Conservation (phyloP, 2,797 vertebrate genomes). For the Anas acuta region DNA sequence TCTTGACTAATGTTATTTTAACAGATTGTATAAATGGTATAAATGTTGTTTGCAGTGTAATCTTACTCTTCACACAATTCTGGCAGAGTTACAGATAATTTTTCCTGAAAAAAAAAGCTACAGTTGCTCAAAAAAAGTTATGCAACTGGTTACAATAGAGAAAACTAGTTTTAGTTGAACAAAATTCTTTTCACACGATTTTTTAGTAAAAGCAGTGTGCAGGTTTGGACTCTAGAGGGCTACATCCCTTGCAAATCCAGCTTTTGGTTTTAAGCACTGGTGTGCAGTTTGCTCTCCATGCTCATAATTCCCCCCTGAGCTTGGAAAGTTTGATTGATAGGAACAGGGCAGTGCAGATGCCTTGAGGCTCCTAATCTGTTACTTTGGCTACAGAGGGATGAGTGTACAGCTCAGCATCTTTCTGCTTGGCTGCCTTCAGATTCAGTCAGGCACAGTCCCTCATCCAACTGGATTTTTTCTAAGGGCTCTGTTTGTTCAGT, state of each 20-base stretch:
- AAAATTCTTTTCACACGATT: background rate
- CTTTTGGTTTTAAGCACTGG: background rate
- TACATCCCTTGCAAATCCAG: background rate
- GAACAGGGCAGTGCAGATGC: background rate
- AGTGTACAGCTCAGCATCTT: background rate
- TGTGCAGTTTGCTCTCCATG: background rate
- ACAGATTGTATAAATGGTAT: background rate
- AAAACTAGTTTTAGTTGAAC: background rate
- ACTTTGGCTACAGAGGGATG: background rate
- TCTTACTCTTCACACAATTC: background rate
- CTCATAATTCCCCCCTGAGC: background rate
- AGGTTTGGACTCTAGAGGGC: conserved; percentile 51
- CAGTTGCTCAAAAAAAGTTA: background rate
- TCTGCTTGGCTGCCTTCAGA: background rate
- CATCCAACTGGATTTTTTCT: background rate
- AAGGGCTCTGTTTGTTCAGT: background rate
- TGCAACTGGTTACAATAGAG: background rate
- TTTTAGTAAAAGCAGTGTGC: background rate
- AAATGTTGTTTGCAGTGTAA: background rate
- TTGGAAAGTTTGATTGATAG: background rate
- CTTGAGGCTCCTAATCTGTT: background rate
- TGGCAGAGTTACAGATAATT: background rate
- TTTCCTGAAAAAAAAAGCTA: background rate
- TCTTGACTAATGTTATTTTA: background rate
- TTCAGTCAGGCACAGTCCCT: background rate